Conservation (phyloP, 2,888 invertebrate genomes). For the Drosophila seclusa region DNA sequence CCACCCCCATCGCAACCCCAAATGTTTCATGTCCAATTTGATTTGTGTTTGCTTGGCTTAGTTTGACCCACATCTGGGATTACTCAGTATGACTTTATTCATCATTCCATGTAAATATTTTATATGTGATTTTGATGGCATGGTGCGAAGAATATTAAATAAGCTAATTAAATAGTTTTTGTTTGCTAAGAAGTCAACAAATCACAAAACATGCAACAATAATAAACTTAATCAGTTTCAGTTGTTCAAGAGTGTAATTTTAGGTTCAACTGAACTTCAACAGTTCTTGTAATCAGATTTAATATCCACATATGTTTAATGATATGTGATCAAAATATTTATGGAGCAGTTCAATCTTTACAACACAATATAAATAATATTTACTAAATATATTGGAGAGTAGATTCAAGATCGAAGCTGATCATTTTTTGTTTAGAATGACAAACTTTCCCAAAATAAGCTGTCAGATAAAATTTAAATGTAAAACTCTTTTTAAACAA, state of each 20-base stretch:
- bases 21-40: slow-evolving; percentile 46
- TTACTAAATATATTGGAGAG: too few species aligned
- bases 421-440: not conserved
- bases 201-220: not conserved
- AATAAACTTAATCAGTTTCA: not conserved
- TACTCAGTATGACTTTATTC: not conserved
- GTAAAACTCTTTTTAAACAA: not conserved
- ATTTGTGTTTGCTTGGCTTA: slow-evolving; percentile 45
- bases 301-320: not conserved
- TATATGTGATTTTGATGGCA: not conserved
- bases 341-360: not conserved
- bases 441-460: not conserved
- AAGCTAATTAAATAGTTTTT: slow-evolving; percentile 1
- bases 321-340: not conserved
- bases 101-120: slow-evolving; percentile 4
- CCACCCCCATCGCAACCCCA: not conserved
- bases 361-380: too few species aligned
- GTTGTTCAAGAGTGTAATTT: not conserved
- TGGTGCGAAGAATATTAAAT: not conserved
- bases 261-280: not conserved
- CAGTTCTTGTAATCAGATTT: not conserved
- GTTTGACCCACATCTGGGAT: slow-evolving; percentile 62
- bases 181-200: slow-evolving; percentile 2
- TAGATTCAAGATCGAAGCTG: too few species aligned
- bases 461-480: not conserved